These are phyloP conservation scores for Buphagus erythrorhynchus DNA, from an alignment of 2,797 vertebrate species.

Conservation along the genomic window DNA sequence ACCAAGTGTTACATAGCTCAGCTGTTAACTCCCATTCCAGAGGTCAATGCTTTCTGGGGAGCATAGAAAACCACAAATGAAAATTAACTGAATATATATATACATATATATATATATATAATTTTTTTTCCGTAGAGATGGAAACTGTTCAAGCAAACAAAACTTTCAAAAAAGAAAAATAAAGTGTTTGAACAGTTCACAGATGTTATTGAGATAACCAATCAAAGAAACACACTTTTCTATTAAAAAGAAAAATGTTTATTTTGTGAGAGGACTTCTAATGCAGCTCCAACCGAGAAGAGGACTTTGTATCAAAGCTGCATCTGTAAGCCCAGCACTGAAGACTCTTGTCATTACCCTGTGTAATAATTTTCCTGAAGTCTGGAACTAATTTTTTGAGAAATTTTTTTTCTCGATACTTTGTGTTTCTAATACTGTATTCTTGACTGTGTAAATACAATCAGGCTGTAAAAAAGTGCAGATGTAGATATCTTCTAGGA, in stretches of 20 bases:
- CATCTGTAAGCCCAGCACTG: constrained; percentile 87
- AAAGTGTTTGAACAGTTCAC: not conserved
- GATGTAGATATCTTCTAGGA: constrained; percentile 97
- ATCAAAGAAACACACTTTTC: constrained; percentile 60
- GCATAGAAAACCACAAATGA: not conserved
- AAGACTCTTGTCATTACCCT: constrained; percentile 84
- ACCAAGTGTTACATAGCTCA: not conserved
- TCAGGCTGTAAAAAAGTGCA: constrained; percentile 96
- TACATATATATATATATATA: not conserved
- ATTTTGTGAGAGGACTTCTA: constrained; percentile 70
- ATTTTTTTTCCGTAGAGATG: not conserved
- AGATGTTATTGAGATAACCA: not conserved
- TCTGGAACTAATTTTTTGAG: constrained; percentile 90
- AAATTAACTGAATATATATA: not conserved
- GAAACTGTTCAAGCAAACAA: constrained; percentile 15
- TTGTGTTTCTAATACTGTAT: constrained; percentile 94
- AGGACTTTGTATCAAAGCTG: constrained; percentile 82
- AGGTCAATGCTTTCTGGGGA: not conserved
- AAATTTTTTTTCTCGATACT: constrained; percentile 87
- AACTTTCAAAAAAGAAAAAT: not conserved
- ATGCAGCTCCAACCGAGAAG: constrained; percentile 38
- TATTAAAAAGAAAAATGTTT: constrained; percentile 62
- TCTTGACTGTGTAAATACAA: constrained; percentile 94
- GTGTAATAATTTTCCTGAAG: constrained; percentile 87
- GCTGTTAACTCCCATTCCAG: not conserved